A percentile compares a stretch with the other conserved stretches of the same genome.
Evolutionary conservation across 2,113 vertebrate genomes (phyloP).

Genomic region (Gavialis gangeticus): DNA sequence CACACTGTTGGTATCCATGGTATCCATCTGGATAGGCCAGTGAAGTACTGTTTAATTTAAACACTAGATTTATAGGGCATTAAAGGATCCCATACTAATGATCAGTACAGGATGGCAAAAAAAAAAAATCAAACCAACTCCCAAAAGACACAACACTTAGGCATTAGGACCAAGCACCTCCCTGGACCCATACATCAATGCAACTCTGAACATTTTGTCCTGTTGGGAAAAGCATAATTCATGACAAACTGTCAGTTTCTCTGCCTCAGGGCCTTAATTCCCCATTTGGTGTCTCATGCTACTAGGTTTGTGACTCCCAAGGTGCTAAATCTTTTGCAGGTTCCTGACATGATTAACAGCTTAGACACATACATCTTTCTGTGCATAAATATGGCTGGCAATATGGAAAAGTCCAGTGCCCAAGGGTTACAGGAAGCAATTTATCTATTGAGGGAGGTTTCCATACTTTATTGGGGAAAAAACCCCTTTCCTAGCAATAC

Average conservation of each 20-base stretch:
- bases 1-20: neutral
- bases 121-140: neutral
- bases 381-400: neutral
- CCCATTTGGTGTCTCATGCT: neutral
- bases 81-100: neutral
- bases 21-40: neutral
- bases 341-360: neutral
- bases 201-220: neutral
- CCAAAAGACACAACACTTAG: neutral
- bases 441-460: rapidly evolving
- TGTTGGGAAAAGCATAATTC: neutral
- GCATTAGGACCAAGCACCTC: neutral
- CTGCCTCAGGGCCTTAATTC: neutral
- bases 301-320: neutral
- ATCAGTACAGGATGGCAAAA: neutral
- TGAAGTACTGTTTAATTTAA: neutral
- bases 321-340: neutral
- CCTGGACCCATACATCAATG: neutral
- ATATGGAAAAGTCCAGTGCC: neutral
- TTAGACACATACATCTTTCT: neutral
- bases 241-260: neutral
- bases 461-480: neutral
- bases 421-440: neutral
- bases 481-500: neutral
- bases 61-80: neutral